Evolutionary conservation across 2,888 invertebrate species (phyloP).

Genomic region (Diarsia dahlii): DNA sequence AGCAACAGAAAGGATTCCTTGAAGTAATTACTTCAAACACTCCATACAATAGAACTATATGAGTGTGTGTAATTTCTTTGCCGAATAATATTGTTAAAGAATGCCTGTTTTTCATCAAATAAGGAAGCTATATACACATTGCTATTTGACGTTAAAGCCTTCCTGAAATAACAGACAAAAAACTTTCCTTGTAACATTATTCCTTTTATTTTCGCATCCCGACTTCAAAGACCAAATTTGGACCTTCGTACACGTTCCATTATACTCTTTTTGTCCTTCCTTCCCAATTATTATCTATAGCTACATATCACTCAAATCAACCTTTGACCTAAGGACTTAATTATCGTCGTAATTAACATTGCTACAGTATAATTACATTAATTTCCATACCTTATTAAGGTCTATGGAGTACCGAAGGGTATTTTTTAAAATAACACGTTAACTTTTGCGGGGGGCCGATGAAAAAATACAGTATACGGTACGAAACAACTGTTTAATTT

Average conservation of each 20-base stretch:
- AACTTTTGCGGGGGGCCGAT: slow-evolving; percentile 42
- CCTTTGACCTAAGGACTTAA: slow-evolving; percentile 55
- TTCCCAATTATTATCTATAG: slow-evolving; percentile 51
- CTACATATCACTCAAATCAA: slow-evolving; percentile 54
- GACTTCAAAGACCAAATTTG: slow-evolving; percentile 48
- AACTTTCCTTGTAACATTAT: slow-evolving; percentile 24
- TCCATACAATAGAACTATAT: neutral
- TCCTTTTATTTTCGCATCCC: slow-evolving; percentile 16
- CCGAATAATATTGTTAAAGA: neutral
- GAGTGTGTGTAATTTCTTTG: too few species aligned
- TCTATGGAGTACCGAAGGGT: slow-evolving; percentile 35
- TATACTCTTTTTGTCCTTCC: slow-evolving; percentile 23
- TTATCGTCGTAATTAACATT: slow-evolving; percentile 59
- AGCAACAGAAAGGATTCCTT: slow-evolving; percentile 5
- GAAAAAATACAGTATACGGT: slow-evolving; percentile 62
- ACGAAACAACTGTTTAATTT: slow-evolving; percentile 85
- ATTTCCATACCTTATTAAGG: slow-evolving; percentile 55
- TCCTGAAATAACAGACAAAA: slow-evolving; percentile 31
- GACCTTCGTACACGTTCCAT: slow-evolving; percentile 30
- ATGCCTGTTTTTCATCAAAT: neutral
- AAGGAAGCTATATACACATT: neutral
- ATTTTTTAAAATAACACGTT: slow-evolving; percentile 63
- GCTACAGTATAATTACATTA: slow-evolving; percentile 61
- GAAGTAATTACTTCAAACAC: neutral
- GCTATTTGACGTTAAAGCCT: neutral